Conservation (phyloP, 2,113 vertebrate genomes). For the Hemichromis elongatus region DNA sequence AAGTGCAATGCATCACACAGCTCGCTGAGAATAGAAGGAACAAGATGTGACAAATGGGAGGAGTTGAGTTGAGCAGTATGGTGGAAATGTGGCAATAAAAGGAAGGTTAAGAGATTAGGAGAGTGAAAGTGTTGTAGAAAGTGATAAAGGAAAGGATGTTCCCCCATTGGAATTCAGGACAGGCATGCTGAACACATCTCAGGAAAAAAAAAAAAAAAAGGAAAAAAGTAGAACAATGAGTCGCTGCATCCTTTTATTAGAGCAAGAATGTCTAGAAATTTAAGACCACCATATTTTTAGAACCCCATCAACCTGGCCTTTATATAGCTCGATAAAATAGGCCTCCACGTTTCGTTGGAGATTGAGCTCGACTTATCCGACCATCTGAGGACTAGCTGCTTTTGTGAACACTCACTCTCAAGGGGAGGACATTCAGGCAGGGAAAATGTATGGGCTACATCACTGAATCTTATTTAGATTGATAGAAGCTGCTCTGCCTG, state of each 20-base stretch:
- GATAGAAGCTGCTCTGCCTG: constrained; percentile 50
- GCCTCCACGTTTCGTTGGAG: constrained; percentile 54
- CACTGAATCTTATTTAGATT: constrained; percentile 56
- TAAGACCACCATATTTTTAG: constrained; percentile 73
- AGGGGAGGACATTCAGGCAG: constrained; percentile 29
- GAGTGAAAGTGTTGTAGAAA: constrained; percentile 21
- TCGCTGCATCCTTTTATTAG: constrained; percentile 59
- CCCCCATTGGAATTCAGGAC: constrained; percentile 51
- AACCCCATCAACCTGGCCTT: constrained; percentile 72
- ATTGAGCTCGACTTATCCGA: constrained; percentile 42
- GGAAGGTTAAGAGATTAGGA: constrained; percentile 33
- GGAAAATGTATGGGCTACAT: constrained; percentile 49
- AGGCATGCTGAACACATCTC: constrained; percentile 26
- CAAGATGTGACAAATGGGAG: constrained; percentile 16
- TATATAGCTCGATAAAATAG: constrained; percentile 72
- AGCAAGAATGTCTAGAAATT: constrained; percentile 64
- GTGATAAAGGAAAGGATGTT: constrained; percentile 3
- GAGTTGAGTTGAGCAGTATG: constrained; percentile 1
- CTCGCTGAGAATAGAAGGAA: constrained; percentile 9
- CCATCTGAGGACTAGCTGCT: constrained; percentile 21
- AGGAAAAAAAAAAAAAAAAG: neutral
- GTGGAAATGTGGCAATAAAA: constrained; percentile 13
- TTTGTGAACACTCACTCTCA: constrained; percentile 27
- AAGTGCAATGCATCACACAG: neutral
- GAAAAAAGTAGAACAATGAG: constrained; percentile 64